These are phyloP conservation scores for Drosophila cracens DNA, from an alignment of 2,888 invertebrate genomes.

Conservation along the genomic window DNA sequence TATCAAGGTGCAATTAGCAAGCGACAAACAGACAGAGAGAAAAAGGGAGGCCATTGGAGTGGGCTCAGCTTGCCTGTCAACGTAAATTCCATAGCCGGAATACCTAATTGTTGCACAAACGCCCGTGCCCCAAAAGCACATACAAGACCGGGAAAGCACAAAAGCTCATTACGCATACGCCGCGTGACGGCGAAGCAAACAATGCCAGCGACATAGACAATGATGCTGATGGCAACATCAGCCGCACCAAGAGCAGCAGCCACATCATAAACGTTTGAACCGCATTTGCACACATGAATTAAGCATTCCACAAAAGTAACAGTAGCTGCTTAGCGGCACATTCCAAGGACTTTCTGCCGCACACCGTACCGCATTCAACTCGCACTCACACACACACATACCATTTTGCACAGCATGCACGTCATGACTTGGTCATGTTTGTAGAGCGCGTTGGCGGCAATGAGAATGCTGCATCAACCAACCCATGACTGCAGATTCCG, in stretches of 20 bases:
- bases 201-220: conserved; percentile 50
- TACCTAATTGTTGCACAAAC: conserved; percentile 71
- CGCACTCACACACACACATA: conserved; percentile 9
- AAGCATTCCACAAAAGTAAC: conserved; percentile 77
- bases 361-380: conserved; percentile 22
- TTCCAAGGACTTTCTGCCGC: conserved; percentile 47
- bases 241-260: conserved; percentile 25
- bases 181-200: conserved; percentile 64
- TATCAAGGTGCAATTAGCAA: neutral
- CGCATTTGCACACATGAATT: conserved; percentile 76
- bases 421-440: conserved; percentile 64
- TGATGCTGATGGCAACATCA: conserved; percentile 12
- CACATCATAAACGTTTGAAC: conserved; percentile 75
- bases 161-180: conserved; percentile 75
- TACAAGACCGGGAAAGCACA: conserved; percentile 21
- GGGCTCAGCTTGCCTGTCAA: conserved; percentile 25
- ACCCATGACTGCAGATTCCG: conserved; percentile 46
- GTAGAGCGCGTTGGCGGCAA: conserved; percentile 39
- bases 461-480: conserved; percentile 34
- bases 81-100: conserved; percentile 62
- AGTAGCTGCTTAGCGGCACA: conserved; percentile 45
- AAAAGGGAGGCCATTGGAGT: conserved; percentile 22
- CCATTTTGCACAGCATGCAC: conserved; percentile 41
- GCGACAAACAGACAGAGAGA: too few species aligned
- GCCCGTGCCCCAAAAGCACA: conserved; percentile 37